Conservation (phyloP, 1,140 invertebrate species). For the Atta cephalotes region DNA sequence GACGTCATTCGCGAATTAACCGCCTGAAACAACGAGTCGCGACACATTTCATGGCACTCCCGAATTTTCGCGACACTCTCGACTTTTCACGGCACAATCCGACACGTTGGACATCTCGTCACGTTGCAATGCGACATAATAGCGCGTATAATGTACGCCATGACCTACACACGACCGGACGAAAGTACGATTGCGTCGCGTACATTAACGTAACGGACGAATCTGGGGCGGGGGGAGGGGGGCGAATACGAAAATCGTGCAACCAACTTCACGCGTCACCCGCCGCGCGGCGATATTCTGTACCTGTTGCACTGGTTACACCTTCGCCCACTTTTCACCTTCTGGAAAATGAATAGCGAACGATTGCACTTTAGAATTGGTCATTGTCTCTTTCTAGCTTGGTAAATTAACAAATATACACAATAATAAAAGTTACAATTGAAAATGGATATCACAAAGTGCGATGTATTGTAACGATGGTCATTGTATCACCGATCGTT, state of each 20-base stretch:
- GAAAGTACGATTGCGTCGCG: background rate
- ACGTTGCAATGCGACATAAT: background rate
- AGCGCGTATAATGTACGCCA: background rate
- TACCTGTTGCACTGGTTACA: constrained; percentile 7
- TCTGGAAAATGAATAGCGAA: background rate
- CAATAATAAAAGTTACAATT: background rate
- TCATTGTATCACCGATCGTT: background rate
- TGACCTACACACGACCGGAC: background rate
- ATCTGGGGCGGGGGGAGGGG: background rate
- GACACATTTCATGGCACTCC: background rate
- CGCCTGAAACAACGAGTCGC: background rate
- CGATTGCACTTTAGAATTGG: background rate
- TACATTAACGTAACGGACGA: background rate
- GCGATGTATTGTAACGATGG: background rate
- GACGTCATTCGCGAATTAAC: background rate
- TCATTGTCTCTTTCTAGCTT: background rate
- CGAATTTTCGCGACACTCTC: background rate
- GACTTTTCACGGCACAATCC: background rate
- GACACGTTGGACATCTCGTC: background rate
- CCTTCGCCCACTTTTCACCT: background rate
- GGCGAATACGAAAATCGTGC: background rate
- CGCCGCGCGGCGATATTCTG: background rate
- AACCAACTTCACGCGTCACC: background rate
- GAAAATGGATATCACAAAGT: background rate
- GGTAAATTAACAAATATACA: background rate